Conservation (phyloP, 92 coral and sea anemone species). For the Porites divaricata region DNA sequence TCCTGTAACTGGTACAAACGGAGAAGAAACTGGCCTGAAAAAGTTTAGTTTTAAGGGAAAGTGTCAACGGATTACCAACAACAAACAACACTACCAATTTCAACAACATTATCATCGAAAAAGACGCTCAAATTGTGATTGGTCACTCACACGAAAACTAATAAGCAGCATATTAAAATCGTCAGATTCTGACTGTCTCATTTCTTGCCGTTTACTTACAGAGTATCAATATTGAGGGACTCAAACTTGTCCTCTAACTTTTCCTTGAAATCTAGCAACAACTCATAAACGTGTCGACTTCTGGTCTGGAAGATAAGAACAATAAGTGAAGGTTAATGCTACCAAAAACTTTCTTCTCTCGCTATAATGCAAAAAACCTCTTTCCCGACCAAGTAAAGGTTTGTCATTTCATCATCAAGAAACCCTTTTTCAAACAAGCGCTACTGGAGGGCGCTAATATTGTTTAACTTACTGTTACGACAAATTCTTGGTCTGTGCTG, state of each 20-base stretch:
- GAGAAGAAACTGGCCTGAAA: too few relatives aligned
- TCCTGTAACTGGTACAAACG: too few relatives aligned
- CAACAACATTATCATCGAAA: too few relatives aligned
- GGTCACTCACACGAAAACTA: too few relatives aligned
- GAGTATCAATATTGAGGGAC: slow-evolving; percentile 1
- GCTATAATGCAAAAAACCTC: too few relatives aligned
- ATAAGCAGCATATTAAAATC: too few relatives aligned
- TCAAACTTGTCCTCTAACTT: slow-evolving; percentile 73
- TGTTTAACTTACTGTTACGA: slow-evolving; percentile 62
- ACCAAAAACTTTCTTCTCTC: neutral
- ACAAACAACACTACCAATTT: too few relatives aligned
- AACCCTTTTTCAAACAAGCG: neutral
- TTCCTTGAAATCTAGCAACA: slow-evolving; percentile 68
- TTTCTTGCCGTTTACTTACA: slow-evolving; percentile 17
- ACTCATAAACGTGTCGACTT: slow-evolving; percentile 77
- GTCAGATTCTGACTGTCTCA: too few relatives aligned
- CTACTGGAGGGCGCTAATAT: neutral
- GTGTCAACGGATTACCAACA: too few relatives aligned
- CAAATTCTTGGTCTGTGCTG: slow-evolving; percentile 51
- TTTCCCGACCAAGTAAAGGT: neutral
- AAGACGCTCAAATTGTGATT: too few relatives aligned
- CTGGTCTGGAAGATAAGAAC: slow-evolving; percentile 57
- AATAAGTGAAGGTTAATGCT: neutral
- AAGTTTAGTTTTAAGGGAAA: too few relatives aligned
- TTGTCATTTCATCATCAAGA: neutral